phyloP scores from a whole-genome alignment of 2,797 vertebrate genomes.

The Naso thynnoides region DNA sequence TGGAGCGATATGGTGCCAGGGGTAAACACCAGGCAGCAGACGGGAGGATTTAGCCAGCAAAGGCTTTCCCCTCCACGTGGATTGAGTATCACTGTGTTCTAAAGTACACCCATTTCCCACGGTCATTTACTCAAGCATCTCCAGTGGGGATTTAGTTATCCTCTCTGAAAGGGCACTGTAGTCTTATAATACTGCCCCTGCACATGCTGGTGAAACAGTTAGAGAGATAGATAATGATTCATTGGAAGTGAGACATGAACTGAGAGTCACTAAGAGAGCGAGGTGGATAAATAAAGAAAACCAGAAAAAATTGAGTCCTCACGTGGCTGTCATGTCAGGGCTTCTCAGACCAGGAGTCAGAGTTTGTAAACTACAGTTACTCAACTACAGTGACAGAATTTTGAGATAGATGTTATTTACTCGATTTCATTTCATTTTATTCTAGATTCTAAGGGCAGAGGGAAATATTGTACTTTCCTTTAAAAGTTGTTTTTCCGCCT shows the following conservation, averaged over 20 bases:
- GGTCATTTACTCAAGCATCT: conserved; percentile 77
- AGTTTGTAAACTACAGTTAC: background rate
- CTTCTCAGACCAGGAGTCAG: background rate
- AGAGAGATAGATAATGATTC: conserved; percentile 58
- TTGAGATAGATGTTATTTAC: too few relatives aligned
- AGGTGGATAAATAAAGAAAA: conserved; percentile 4
- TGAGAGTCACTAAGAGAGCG: conserved; percentile 24
- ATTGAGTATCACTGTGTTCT: conserved; percentile 69
- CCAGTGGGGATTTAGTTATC: conserved; percentile 74
- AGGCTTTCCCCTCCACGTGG: conserved; percentile 70
- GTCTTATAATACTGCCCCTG: conserved; percentile 55
- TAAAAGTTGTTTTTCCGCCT: background rate
- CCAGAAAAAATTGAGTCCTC: conserved; percentile 19
- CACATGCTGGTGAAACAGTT: conserved; percentile 27
- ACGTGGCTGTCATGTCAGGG: background rate
- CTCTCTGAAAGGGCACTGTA: conserved; percentile 65
- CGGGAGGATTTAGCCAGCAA: conserved; percentile 69
- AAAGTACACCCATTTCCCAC: conserved; percentile 78
- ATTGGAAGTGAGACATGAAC: conserved; percentile 36
- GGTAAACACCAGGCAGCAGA: conserved; percentile 75
- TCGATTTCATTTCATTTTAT: too few relatives aligned
- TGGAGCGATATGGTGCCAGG: conserved; percentile 75
- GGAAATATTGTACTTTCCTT: background rate
- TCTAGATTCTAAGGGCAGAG: background rate
- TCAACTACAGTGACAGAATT: background rate